Conservation (phyloP, 2,888 invertebrate species). For the Labia minor region DNA sequence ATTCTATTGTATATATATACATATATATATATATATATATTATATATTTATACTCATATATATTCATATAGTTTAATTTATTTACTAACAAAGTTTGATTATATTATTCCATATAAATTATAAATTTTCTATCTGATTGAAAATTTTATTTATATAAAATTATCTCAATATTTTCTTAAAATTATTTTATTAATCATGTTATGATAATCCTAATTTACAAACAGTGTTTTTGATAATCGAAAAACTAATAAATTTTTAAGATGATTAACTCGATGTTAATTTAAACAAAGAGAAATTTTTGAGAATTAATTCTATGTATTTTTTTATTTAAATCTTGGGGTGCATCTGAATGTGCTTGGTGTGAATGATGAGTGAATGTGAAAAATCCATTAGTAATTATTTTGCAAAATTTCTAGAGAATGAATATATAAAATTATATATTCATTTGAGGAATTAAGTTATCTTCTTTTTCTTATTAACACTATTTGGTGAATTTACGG, state of each 20-base stretch:
- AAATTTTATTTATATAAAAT: background rate
- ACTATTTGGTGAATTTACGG: too few relatives aligned
- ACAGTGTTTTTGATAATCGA: too few relatives aligned
- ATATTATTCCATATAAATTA: conserved; percentile 16
- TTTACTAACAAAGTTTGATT: conserved; percentile 21
- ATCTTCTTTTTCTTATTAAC: too few relatives aligned
- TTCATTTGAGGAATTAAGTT: too few relatives aligned
- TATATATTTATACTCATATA: too few relatives aligned
- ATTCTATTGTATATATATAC: background rate
- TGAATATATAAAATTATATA: too few relatives aligned
- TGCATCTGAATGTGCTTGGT: conserved; percentile 31
- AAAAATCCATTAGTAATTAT: too few relatives aligned
- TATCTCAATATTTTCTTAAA: background rate
- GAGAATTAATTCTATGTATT: conserved; percentile 27
- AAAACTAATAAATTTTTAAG: too few relatives aligned
- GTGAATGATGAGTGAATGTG: conserved; percentile 27
- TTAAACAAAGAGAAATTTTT: conserved; percentile 24
- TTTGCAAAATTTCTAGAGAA: too few relatives aligned
- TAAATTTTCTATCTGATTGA: conserved; percentile 16
- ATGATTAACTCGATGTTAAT: too few relatives aligned
- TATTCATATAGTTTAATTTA: conserved; percentile 19
- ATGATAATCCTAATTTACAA: too few relatives aligned
- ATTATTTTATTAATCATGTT: too few relatives aligned
- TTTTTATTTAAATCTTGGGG: conserved; percentile 29
- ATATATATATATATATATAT: background rate